Evolutionary conservation across 1,140 invertebrate species (phyloP).

Genomic region (Trigoniulus corallinus): DNA sequence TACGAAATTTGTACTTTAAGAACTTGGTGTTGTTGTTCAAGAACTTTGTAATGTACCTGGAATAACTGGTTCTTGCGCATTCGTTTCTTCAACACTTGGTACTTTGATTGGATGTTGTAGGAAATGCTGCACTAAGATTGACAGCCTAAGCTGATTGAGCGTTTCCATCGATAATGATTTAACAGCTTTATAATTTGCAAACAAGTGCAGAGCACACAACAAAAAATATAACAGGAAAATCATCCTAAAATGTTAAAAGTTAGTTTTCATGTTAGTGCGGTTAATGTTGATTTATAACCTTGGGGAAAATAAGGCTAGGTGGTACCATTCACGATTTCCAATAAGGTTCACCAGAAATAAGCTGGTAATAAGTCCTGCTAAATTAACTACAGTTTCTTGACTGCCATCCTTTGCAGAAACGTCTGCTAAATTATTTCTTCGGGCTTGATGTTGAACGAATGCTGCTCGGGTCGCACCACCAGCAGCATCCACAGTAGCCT

Average conservation of each 20-base stretch:
- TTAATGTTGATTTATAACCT: background rate
- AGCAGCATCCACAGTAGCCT: conserved; percentile 59
- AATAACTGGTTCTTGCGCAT: conserved; percentile 39
- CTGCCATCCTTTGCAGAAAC: conserved; percentile 90
- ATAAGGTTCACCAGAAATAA: conserved; percentile 56
- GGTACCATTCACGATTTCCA: conserved; percentile 17
- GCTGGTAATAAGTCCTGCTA: conserved; percentile 59
- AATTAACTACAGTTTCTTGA: conserved; percentile 88
- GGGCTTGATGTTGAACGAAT: conserved; percentile 80
- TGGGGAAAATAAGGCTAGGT: background rate
- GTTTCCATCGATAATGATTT: conserved; percentile 49
- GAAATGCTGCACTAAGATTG: conserved; percentile 44
- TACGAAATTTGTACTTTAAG: background rate
- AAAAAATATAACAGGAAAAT: conserved; percentile 49
- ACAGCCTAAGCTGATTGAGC: conserved; percentile 58
- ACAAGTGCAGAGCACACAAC: conserved; percentile 64
- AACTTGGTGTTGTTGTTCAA: background rate
- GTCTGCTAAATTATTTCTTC: conserved; percentile 74
- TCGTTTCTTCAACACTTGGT: conserved; percentile 31
- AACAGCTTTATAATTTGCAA: conserved; percentile 73
- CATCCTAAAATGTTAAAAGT: conserved; percentile 30
- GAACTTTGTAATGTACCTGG: conserved; percentile 21
- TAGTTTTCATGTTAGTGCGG: conserved; percentile 10
- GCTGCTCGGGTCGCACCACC: conserved; percentile 80
- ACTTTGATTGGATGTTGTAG: conserved; percentile 29